Evolutionary conservation across 2,888 invertebrate genomes (phyloP).

Genomic region (Caradrina clavipalpis): DNA sequence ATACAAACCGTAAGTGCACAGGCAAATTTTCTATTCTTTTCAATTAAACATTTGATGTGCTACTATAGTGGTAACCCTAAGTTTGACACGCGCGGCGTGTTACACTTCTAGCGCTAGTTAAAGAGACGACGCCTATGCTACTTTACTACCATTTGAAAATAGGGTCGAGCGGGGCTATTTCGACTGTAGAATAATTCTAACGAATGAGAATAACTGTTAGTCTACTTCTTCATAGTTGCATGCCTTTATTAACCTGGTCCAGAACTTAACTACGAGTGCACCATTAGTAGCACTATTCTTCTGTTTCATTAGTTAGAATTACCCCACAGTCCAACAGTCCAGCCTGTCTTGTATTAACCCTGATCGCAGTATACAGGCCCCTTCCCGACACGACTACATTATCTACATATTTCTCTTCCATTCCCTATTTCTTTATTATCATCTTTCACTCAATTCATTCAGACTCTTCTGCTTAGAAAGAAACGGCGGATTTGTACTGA

Average conservation of each 20-base stretch:
- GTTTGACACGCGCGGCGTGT: conserved; percentile 59
- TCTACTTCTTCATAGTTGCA: neutral
- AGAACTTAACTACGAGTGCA: too few relatives aligned
- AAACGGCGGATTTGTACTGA: too few relatives aligned
- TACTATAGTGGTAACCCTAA: conserved; percentile 37
- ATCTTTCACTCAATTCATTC: too few relatives aligned
- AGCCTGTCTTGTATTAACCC: too few relatives aligned
- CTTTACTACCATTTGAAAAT: conserved; percentile 34
- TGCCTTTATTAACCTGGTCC: too few relatives aligned
- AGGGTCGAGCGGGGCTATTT: neutral
- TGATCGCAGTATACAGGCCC: too few relatives aligned
- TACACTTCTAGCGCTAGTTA: conserved; percentile 60
- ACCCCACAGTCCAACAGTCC: neutral
- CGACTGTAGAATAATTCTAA: neutral
- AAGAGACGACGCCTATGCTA: conserved; percentile 60
- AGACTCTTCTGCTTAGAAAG: too few relatives aligned
- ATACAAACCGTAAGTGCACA: too few relatives aligned
- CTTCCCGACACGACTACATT: too few relatives aligned
- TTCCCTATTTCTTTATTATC: too few relatives aligned
- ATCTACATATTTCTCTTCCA: too few relatives aligned
- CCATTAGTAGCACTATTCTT: neutral
- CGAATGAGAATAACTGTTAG: neutral
- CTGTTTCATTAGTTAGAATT: neutral
- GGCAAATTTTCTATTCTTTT: neutral
- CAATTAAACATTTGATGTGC: too few relatives aligned